Base-by-base conservation (phyloP, 64 coral and sea anemone genomes). In the Montipora efflorescens region DNA sequence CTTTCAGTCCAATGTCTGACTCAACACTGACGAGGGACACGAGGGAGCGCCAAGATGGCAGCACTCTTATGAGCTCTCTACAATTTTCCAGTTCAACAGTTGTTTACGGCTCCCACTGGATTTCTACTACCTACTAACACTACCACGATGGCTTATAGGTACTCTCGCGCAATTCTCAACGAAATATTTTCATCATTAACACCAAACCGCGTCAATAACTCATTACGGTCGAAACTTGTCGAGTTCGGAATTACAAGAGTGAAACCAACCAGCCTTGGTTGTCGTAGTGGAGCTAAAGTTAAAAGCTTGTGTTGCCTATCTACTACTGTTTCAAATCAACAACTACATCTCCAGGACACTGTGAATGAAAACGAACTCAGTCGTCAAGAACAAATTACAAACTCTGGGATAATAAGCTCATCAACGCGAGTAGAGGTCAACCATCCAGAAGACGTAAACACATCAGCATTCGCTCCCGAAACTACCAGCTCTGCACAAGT, bases 271-370 rank as follows among this genome's bases (percentile, higher is more conserved):
- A 59, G 82, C 15, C 64, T 62, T 61, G 81, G 81, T 20, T 84
- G 81, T 84, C 55, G 81, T 55, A 57, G 52, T 64, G 81, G 81
- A 84, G 52, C 52, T 84, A 84, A 84, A 84, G 61, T 66, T 66
- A 66, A 66, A 66, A 66, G 61, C 61, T 66, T 66, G 61, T 66
- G 61, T 66, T 66, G 61, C 61, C 61, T 66, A 66, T 66, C 61
- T 66, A 66, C 61, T 66, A 66, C 61, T 66, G 61, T 66, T 66
- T 66, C 61, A 66, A 66, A 66, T 66, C 61, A 66, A 66, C 61
- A 66, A 66, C 61, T 66, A 66, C 61, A 66, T 13, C 61, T 66
- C 61, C 61, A 66, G 61, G 61, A 66, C 61, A 66, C 61, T 66
- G 61, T 66, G 61, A 66, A 66, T 66, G 61, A 66, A 66, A 66